phyloP scores from a whole-genome alignment of 2,888 invertebrate species.

The Selenia dentaria region DNA sequence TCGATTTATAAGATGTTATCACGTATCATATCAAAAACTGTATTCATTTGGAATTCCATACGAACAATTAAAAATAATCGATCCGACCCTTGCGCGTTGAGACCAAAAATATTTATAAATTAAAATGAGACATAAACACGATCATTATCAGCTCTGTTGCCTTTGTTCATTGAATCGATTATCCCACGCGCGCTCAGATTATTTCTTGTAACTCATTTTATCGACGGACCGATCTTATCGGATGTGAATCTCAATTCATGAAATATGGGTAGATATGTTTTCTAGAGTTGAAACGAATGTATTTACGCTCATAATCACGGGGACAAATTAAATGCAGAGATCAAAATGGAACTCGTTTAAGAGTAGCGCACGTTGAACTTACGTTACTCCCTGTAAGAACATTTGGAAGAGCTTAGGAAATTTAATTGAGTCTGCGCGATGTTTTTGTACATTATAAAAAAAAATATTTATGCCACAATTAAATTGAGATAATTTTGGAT shows the following conservation, averaged over 20 bases:
- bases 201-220: slow-evolving; percentile 57
- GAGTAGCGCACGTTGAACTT: too few species aligned
- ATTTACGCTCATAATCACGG: slow-evolving; percentile 22
- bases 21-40: too few species aligned
- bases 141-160: slow-evolving; percentile 55
- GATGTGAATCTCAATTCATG: slow-evolving; percentile 50
- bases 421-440: too few species aligned
- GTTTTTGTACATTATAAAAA: too few species aligned
- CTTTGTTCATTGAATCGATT: slow-evolving; percentile 69
- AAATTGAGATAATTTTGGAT: slow-evolving; percentile 27
- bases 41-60: too few species aligned
- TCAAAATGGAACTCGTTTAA: slow-evolving; percentile 25
- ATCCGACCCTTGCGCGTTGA: slow-evolving; percentile 23
- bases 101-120: slow-evolving; percentile 40
- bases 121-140: slow-evolving; percentile 54
- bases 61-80: slow-evolving; percentile 12
- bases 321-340: slow-evolving; percentile 27
- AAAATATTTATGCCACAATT: too few species aligned
- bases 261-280: slow-evolving; percentile 31
- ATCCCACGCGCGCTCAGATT: slow-evolving; percentile 60
- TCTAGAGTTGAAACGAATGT: slow-evolving; percentile 24
- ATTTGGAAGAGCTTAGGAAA: too few species aligned
- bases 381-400: too few species aligned
- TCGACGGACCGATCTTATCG: slow-evolving; percentile 55
- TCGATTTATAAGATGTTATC: too few species aligned